A percentile compares a stretch with the other conserved stretches of the same genome.
Conservation (phyloP, 30 jellyfish, hydroid and myxozoan species). For the Hydractinia symbiolongicarpus region DNA sequence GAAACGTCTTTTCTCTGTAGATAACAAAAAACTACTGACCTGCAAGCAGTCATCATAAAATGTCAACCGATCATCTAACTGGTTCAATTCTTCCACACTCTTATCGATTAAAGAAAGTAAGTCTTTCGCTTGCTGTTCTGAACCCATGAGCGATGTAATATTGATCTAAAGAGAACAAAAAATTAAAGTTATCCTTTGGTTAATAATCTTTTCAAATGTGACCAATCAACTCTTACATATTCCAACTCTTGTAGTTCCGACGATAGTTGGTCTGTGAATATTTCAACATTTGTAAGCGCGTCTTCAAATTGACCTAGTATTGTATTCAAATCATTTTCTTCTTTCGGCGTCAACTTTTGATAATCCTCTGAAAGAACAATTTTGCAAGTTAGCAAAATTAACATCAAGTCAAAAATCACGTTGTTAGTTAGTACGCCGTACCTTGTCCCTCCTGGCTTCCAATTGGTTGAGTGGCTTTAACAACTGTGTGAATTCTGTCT, state of each 20-base stretch:
- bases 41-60: conserved; percentile 52
- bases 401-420: background rate
- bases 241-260: conserved; percentile 89
- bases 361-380: conserved; percentile 48
- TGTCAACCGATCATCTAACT: conserved; percentile 61
- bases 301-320: conserved; percentile 83
- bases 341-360: conserved; percentile 89
- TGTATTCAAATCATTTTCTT: conserved; percentile 84
- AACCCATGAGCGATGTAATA: conserved; percentile 90
- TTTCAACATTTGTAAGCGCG: conserved; percentile 85
- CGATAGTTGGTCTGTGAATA: conserved; percentile 89
- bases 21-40: conserved; percentile 13
- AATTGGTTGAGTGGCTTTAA: background rate
- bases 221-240: conserved; percentile 46
- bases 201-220: background rate
- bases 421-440: background rate
- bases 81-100: conserved; percentile 61
- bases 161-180: conserved; percentile 40
- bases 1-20: too few species aligned
- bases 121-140: conserved; percentile 82
- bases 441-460: conserved; percentile 26
- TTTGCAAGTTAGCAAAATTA: background rate
- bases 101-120: conserved; percentile 56
- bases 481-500: background rate
- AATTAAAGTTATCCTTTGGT: background rate